These are phyloP conservation scores for Zaprionus capensis DNA, from an alignment of 1,140 invertebrate species.

Conservation along the genomic window DNA sequence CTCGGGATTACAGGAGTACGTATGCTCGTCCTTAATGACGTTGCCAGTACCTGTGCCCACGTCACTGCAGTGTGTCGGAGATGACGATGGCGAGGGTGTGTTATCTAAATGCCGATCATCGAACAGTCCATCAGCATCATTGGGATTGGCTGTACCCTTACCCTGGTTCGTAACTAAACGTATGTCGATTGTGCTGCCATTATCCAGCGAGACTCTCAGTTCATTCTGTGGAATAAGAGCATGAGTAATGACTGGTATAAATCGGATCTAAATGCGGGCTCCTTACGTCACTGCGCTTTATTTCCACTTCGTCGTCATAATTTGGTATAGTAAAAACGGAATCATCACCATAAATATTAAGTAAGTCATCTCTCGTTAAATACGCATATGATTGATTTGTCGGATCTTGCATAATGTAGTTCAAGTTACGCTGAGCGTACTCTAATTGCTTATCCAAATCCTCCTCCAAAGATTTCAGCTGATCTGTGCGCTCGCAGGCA, in stretches of 20 bases:
- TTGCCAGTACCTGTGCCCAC: conserved; percentile 59
- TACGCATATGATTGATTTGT: conserved; percentile 78
- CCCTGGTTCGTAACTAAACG: conserved; percentile 78
- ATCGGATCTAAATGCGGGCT: background rate
- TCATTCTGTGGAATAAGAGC: conserved; percentile 38
- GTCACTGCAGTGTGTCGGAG: conserved; percentile 67
- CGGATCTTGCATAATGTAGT: conserved; percentile 73
- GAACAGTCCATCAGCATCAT: conserved; percentile 47
- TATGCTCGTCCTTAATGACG: conserved; percentile 77
- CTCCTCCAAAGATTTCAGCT: conserved; percentile 66
- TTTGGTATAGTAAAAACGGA: conserved; percentile 78
- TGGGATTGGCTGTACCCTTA: conserved; percentile 63
- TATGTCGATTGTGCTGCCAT: conserved; percentile 80
- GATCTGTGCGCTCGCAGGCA: conserved; percentile 57
- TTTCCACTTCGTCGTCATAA: conserved; percentile 77
- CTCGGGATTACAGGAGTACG: conserved; percentile 78
- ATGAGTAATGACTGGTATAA: background rate
- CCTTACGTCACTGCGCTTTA: conserved; percentile 58
- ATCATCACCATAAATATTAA: conserved; percentile 70
- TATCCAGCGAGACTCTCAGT: conserved; percentile 71
- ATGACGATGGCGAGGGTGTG: conserved; percentile 66
- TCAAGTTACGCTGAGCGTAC: conserved; percentile 74
- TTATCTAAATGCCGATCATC: conserved; percentile 68
- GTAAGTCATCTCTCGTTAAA: conserved; percentile 78
- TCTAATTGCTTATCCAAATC: conserved; percentile 74